Evolutionary conservation across 2,113 vertebrate genomes (phyloP).

Genomic region (Pachypanchax playfairii): DNA sequence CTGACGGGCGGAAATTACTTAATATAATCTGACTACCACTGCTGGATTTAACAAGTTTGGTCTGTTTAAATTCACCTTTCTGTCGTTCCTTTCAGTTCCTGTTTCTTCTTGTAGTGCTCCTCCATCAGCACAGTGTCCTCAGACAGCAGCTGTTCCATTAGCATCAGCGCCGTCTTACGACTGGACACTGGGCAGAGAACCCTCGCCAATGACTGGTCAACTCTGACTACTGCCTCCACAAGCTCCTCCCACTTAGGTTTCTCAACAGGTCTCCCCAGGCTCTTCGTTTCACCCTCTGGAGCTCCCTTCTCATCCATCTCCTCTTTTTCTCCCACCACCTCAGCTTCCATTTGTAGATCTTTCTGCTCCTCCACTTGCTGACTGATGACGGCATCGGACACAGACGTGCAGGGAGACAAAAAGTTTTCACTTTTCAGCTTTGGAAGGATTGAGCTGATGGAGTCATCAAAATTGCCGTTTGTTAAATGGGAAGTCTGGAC

Average conservation of each 20-base stretch:
- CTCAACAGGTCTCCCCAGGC: slow-evolving; percentile 11
- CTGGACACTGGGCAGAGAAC: slow-evolving; percentile 80
- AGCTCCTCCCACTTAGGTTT: slow-evolving; percentile 79
- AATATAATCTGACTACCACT: not conserved
- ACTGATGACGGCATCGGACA: slow-evolving; percentile 30
- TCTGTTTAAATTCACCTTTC: slow-evolving; percentile 59
- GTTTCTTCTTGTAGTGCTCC: slow-evolving; percentile 82
- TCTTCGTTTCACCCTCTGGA: slow-evolving; percentile 47
- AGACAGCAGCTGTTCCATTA: slow-evolving; percentile 91
- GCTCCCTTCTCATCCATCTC: slow-evolving; percentile 32
- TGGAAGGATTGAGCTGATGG: not conserved
- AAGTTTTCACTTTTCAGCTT: slow-evolving; percentile 16
- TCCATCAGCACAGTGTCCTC: slow-evolving; percentile 81
- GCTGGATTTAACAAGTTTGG: not conserved
- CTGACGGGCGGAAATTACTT: too few species aligned
- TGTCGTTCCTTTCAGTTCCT: slow-evolving; percentile 55
- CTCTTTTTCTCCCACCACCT: slow-evolving; percentile 21
- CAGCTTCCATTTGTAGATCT: slow-evolving; percentile 4
- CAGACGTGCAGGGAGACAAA: slow-evolving; percentile 16
- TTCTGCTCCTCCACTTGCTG: slow-evolving; percentile 43
- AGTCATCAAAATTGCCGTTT: slow-evolving; percentile 28
- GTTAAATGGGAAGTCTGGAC: slow-evolving; percentile 6
- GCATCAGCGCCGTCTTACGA: slow-evolving; percentile 85
- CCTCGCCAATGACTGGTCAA: slow-evolving; percentile 83
- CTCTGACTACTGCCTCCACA: slow-evolving; percentile 79